Conservation (phyloP, 35 echinoderm and acorn worm genomes). For the Anneissia japonica region DNA sequence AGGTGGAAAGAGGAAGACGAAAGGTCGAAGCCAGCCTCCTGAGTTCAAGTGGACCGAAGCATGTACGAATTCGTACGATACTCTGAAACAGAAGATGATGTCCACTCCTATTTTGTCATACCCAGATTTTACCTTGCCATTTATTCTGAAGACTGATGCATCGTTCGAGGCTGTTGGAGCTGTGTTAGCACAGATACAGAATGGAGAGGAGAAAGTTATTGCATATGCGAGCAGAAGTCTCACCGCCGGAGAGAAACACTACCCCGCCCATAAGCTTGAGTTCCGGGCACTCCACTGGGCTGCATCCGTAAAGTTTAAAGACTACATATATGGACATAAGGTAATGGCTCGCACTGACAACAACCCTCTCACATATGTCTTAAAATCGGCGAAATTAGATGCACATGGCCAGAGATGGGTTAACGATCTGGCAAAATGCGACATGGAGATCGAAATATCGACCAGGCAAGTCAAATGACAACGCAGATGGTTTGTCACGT, state of each 20-base stretch:
- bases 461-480: constrained; percentile 1
- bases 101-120: background rate
- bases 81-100: background rate
- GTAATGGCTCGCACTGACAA: background rate
- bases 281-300: background rate
- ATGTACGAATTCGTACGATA: background rate
- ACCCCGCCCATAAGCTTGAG: background rate
- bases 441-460: background rate
- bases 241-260: background rate
- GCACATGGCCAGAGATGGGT: constrained; percentile 15
- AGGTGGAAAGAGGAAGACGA: too few species aligned
- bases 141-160: constrained; percentile 50
- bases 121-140: constrained; percentile 8
- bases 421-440: constrained; percentile 3
- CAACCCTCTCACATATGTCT: constrained; percentile 21
- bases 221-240: background rate
- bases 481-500: constrained; percentile 5
- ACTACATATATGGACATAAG: background rate
- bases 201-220: constrained; percentile 22
- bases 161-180: constrained; percentile 32
- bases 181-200: constrained; percentile 23
- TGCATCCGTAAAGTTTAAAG: background rate
- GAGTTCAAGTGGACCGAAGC: background rate
- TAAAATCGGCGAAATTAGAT: background rate
- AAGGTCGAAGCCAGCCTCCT: background rate